A percentile compares a stretch with the other conserved stretches of the same genome.
Evolutionary conservation across 2,113 vertebrate species (phyloP).

Genomic region (Ochotona princeps): DNA sequence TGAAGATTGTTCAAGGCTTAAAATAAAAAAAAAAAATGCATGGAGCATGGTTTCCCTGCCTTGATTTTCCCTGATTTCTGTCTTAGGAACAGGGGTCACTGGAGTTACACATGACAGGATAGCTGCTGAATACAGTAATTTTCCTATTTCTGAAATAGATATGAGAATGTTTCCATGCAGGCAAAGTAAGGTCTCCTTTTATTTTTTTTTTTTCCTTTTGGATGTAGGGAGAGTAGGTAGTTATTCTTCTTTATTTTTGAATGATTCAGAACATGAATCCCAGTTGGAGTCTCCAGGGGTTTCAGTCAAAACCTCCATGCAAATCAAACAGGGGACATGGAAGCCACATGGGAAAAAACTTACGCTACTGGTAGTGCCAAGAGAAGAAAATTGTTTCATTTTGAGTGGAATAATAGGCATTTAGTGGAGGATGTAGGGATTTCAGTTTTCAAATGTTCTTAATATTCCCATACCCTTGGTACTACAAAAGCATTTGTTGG

Average conservation of each 20-base stretch:
- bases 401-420: neutral
- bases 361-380: neutral
- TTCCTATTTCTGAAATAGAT: neutral
- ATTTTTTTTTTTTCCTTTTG: neutral
- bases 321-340: neutral
- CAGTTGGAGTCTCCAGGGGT: neutral
- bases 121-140: neutral
- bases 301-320: neutral
- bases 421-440: neutral
- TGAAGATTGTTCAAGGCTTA: neutral
- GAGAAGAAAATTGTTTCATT: neutral
- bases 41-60: neutral
- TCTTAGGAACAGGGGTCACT: neutral
- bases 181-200: neutral
- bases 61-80: neutral
- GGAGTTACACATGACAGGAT: no score
- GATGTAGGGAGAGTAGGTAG: neutral
- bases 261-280: accelerated
- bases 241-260: neutral
- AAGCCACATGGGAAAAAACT: neutral
- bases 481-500: neutral
- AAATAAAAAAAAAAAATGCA: neutral
- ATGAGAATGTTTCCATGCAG: neutral
- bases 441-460: neutral
- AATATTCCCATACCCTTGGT: neutral